Evolutionary conservation across 1,140 invertebrate species (phyloP).

Genomic region (Diploscapter pachys): DNA sequence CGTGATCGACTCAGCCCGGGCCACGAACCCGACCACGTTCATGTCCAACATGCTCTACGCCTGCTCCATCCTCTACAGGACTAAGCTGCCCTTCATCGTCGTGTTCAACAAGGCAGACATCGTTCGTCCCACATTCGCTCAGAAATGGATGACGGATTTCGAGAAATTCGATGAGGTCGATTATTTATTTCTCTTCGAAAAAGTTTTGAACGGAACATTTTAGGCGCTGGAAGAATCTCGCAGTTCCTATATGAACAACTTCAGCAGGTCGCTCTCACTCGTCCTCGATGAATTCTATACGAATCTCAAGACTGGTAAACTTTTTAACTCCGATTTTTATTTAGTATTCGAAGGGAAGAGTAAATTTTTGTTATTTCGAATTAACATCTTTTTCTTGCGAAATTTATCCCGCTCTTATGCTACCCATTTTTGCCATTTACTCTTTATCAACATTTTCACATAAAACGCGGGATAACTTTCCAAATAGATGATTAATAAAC

Average conservation of each 20-base stretch:
- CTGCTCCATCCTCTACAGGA: slow-evolving; percentile 99
- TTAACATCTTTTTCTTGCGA: background rate
- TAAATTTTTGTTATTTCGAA: background rate
- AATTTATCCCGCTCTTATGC: no score
- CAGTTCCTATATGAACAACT: slow-evolving; percentile 62
- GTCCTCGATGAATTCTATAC: slow-evolving; percentile 90
- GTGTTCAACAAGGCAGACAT: slow-evolving; percentile 96
- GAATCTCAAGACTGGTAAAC: slow-evolving; percentile 23
- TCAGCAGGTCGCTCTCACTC: slow-evolving; percentile 85
- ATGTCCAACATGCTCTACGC: slow-evolving; percentile 99
- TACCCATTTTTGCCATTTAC: no score
- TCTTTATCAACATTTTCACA: no score
- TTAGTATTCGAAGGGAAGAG: no score
- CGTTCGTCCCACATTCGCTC: slow-evolving; percentile 78
- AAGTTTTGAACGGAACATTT: no score
- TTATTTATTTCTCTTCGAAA: no score
- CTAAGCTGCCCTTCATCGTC: slow-evolving; percentile 88
- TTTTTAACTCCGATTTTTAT: background rate
- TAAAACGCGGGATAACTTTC: no score
- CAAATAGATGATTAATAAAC: no score
- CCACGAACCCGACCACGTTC: slow-evolving; percentile 88
- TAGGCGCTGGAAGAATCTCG: slow-evolving; percentile 68
- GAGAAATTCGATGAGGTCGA: slow-evolving; percentile 78
- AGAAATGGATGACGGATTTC: slow-evolving; percentile 96
- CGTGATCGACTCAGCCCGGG: slow-evolving; percentile 87